Evolutionary conservation across 37 sponge, comb jelly and placozoan genomes (phyloP), one percentile per base, ranked within the genome.

Genomic region (Chondrosia reniformis): DNA sequence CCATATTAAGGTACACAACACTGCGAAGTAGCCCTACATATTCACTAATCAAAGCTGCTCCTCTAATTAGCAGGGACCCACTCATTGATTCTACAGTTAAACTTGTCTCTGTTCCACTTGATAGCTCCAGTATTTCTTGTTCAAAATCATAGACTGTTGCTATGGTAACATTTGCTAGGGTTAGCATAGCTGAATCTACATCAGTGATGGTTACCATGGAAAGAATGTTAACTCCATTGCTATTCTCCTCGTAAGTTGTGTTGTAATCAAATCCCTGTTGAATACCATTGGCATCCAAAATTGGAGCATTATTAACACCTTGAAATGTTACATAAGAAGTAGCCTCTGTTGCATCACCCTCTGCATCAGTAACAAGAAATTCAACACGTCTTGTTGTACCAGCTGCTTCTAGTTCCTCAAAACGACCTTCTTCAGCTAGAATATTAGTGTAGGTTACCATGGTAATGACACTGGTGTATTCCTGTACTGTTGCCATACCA

Each of bases 291-390:
- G 79, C 69, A 40, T 89, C 85, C 32, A 85, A 38, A 0, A 85
- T 22, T 40, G 90, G 90, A 27, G 86, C 61, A 49, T 89, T 78
- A 33, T 89, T 89, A 15, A 89, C 80, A 39, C 77, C 90, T 21
- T 58, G 10, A 38, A 89, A 85, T 15, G 80, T 82, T 24, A 89
- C 71, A 33, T 69, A 40, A 2, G 72, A 38, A 44, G 59, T 76
- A 2, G 82, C 83, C 2, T 33, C 72, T 12, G 86, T 80, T 37
- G 74, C 27, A 1, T 79, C 77, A 0, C 80, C 67, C 10, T 69
- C 72, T 1, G 32, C 44, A 44, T 69, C 72, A 34, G 72, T 39
- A 37, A 69, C 72, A 1, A n/a, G 72, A 34, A 69, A 69, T 21
- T 13, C 25, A 1, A 69, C 72, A 22, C 41, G 32, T 34, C 41